Evolutionary conservation across 2,888 invertebrate genomes (phyloP), one percentile per base, ranked within the genome.

Genomic region (Acanthosoma haemorrhoidale): DNA sequence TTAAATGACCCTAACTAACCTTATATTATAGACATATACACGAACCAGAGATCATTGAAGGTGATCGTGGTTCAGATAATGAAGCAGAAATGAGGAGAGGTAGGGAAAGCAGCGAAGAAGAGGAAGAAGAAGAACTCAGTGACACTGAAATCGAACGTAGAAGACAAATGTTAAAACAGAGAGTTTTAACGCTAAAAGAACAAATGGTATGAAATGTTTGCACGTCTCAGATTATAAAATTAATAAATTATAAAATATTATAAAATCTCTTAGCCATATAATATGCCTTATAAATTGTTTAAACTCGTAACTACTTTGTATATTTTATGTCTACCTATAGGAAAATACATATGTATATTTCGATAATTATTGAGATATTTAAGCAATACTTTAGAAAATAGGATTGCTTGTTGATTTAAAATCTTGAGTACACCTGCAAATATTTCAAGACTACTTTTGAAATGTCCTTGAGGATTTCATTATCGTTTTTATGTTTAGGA

Each of bases 61-160:
- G 85, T 74, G 82, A 86, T 76, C 84, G 84, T 0, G 57, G 87
- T 57, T 81, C 82, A 73, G 84, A 81, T 61, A 81, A 75, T n/a
- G 76, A 75, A 32, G 76, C 77, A 25, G 83, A 82, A 79, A 81
- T 3, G 80, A 72, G 36, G 78, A 79, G 77, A 68, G 74, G 78
- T 75, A 81, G 6, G 77, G 81, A 72, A 78, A 82, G 81, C 73
- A 84, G 84, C 0, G 78, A 77, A 71, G 86, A 84, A 43, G 90
- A 90, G 76, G 90, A 90, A 72, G 93, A 94, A 77, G 91, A 90
- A 74, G 92, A 93, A 75, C 80, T 93, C 1, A 92, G 92, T 74
- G 94, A 94, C 74, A 86, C 86, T 38, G 94, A 94, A 80, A 88
- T 94, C 77, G 95, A 96, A 78, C 85, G 85, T 74, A 84, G 93